Conservation (phyloP, 2,113 vertebrate genomes). For the Synodontis membranacea region DNA sequence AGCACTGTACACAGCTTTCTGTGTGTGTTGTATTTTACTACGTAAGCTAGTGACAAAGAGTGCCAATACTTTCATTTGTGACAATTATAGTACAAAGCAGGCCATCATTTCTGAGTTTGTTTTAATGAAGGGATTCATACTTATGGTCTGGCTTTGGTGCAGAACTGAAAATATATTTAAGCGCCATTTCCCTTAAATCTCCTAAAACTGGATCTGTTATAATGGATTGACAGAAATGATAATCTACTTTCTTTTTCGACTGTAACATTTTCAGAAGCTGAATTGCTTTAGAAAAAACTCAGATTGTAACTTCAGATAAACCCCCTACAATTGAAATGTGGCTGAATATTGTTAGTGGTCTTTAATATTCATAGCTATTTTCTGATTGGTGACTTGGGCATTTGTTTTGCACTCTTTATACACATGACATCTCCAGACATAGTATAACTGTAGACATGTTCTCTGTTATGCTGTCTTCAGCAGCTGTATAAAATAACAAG, state of each 20-base stretch:
- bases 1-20: slow-evolving; percentile 29
- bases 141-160: background rate
- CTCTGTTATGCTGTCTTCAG: slow-evolving; percentile 9
- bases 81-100: background rate
- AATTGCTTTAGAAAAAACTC: background rate
- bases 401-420: background rate
- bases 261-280: background rate
- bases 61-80: background rate
- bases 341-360: background rate
- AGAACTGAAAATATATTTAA: background rate
- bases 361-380: background rate
- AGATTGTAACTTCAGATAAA: background rate
- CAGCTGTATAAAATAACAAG: slow-evolving; percentile 20
- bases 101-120: background rate
- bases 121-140: background rate
- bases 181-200: background rate
- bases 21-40: slow-evolving; percentile 24
- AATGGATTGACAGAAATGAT: background rate
- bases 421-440: slow-evolving; percentile 1
- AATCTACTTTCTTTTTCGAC: background rate
- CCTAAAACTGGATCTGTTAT: background rate
- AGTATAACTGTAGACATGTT: background rate
- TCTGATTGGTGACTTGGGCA: background rate
- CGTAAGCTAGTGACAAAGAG: background rate
- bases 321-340: background rate